Conservation (phyloP, 2,797 vertebrate genomes). For the Lycodopsis pacificus region DNA sequence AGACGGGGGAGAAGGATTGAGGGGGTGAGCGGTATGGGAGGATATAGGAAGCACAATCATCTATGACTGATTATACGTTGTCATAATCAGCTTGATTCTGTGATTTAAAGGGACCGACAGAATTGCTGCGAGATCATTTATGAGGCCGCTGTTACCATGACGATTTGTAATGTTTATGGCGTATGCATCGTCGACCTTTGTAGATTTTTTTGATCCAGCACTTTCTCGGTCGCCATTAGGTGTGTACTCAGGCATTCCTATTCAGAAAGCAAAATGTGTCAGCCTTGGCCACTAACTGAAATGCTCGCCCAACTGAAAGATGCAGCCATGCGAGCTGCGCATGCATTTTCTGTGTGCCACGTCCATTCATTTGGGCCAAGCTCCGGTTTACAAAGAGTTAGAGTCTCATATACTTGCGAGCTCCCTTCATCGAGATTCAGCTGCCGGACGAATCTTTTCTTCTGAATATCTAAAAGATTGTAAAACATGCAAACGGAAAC, state of each 20-base stretch:
- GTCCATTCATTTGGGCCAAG: constrained; percentile 29
- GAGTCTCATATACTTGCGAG: neutral
- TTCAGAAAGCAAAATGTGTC: constrained; percentile 42
- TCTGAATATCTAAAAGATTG: constrained; percentile 32
- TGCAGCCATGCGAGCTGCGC: constrained; percentile 57
- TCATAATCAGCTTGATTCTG: neutral
- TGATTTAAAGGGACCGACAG: neutral
- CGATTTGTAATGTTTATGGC: constrained; percentile 1
- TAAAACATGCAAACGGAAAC: constrained; percentile 36
- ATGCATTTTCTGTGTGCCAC: constrained; percentile 35
- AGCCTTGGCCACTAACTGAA: constrained; percentile 41
- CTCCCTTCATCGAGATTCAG: constrained; percentile 2
- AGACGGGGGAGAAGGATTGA: neutral
- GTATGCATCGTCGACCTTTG: neutral
- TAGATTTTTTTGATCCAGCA: constrained; percentile 10
- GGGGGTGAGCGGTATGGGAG: neutral
- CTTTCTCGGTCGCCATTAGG: constrained; percentile 53
- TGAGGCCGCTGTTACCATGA: neutral
- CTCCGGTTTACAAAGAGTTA: constrained; percentile 11
- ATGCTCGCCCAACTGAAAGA: constrained; percentile 66
- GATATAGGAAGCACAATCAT: neutral
- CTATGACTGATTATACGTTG: neutral
- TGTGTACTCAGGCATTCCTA: constrained; percentile 37
- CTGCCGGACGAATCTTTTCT: constrained; percentile 38
- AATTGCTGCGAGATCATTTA: neutral